phyloP scores from a whole-genome alignment of 2,113 vertebrate species.

The Sciurus niger region DNA sequence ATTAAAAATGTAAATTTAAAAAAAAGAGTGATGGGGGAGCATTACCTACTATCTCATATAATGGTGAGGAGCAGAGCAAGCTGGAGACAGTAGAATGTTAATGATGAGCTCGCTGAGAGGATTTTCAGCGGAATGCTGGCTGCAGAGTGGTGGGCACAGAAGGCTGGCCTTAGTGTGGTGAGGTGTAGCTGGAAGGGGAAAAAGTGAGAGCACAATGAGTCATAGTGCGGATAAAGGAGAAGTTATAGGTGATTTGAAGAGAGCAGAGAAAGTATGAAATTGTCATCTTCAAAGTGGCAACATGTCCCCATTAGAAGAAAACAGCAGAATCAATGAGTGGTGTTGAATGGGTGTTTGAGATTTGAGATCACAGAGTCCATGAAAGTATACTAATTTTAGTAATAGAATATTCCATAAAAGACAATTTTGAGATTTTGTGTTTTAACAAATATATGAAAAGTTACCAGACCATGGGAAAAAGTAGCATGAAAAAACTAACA shows the following conservation, averaged over 20 bases:
- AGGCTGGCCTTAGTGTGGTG: no score
- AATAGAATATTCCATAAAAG: not conserved
- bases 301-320: not conserved
- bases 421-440: constrained; percentile 44
- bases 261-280: not conserved
- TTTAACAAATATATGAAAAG: constrained; percentile 58
- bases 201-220: not conserved
- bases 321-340: not conserved
- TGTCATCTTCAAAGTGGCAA: not conserved
- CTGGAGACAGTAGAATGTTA: not conserved
- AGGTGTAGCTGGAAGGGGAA: not conserved
- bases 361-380: not conserved
- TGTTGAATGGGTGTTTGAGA: not conserved
- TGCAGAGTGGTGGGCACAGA: not conserved
- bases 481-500: constrained; percentile 14
- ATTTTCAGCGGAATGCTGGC: not conserved
- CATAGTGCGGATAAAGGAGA: not conserved
- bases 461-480: not conserved
- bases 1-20: not conserved
- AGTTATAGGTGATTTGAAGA: not conserved
- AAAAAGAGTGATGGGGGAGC: not conserved
- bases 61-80: not conserved
- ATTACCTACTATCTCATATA: not conserved
- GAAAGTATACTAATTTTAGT: constrained; percentile 3
- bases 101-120: not conserved